phyloP scores from a whole-genome alignment of 2,888 invertebrate species.

The Criorhina ranunculi region DNA sequence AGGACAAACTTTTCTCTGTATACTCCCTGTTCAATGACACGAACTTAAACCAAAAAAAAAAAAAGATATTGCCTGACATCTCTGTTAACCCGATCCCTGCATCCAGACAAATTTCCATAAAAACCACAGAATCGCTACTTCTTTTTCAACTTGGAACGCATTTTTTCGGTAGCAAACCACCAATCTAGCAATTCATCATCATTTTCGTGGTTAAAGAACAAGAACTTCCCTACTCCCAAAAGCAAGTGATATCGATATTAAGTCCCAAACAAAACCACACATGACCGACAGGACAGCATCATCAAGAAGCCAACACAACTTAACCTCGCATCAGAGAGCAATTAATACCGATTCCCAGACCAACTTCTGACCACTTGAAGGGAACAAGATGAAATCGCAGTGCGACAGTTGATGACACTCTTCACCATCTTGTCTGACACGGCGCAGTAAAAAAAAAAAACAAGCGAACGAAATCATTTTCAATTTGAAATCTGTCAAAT shows the following conservation, averaged over 20 bases:
- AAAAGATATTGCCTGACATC: neutral
- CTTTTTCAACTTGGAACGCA: constrained; percentile 18
- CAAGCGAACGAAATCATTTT: constrained; percentile 38
- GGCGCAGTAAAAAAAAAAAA: constrained; percentile 14
- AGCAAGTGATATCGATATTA: constrained; percentile 42
- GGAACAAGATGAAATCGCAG: constrained; percentile 20
- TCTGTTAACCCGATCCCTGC: neutral
- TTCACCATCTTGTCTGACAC: neutral
- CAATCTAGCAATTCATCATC: constrained; percentile 23
- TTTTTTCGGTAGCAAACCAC: constrained; percentile 68
- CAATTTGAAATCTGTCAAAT: constrained; percentile 71
- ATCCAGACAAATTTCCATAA: neutral
- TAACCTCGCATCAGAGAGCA: constrained; percentile 38
- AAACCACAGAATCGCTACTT: constrained; percentile 67
- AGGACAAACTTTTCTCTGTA: constrained; percentile 29
- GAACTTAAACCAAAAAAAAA: neutral
- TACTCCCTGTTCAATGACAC: neutral
- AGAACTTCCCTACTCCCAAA: constrained; percentile 14
- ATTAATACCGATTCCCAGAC: constrained; percentile 30
- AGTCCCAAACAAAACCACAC: constrained; percentile 40
- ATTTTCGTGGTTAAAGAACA: constrained; percentile 38
- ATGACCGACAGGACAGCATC: constrained; percentile 12
- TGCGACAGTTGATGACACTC: constrained; percentile 54
- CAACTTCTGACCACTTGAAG: constrained; percentile 31
- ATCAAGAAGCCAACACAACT: constrained; percentile 31